Conservation (phyloP, 2,888 invertebrate genomes). For the Acanthosoma haemorrhoidale region DNA sequence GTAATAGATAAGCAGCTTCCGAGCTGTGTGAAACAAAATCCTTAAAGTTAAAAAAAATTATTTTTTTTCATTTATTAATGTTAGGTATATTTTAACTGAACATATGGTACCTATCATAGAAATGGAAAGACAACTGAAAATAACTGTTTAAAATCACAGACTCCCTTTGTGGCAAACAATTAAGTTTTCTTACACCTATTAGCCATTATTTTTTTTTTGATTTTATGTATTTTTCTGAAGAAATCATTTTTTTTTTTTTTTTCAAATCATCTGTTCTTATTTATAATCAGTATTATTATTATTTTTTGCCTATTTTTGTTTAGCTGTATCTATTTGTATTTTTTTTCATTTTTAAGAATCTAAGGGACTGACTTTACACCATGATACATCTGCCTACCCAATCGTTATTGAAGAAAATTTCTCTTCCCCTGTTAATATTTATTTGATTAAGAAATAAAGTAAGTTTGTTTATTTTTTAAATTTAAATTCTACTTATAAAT, state of each 20-base stretch:
- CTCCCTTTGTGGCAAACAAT: too few relatives aligned
- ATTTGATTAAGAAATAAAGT: background rate
- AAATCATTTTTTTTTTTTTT: background rate
- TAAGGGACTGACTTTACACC: background rate
- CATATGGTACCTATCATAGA: too few relatives aligned
- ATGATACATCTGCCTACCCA: conserved; percentile 4
- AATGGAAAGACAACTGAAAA: too few relatives aligned
- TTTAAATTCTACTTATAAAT: background rate
- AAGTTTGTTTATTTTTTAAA: background rate
- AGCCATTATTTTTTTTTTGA: too few relatives aligned
- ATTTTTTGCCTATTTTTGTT: background rate
- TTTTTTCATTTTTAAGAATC: background rate
- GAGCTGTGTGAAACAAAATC: too few relatives aligned
- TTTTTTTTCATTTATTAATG: too few relatives aligned
- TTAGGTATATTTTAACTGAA: too few relatives aligned
- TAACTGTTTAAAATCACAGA: too few relatives aligned
- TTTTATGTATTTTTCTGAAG: too few relatives aligned
- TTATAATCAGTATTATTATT: background rate
- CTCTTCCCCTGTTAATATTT: conserved; percentile 7
- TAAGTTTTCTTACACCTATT: too few relatives aligned
- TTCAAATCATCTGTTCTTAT: background rate
- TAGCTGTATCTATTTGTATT: background rate
- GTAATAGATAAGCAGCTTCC: too few relatives aligned
- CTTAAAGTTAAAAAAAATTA: too few relatives aligned
- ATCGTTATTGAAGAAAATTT: background rate